phyloP scores from a whole-genome alignment of 2,797 vertebrate species.

The Darevskia mixta region DNA sequence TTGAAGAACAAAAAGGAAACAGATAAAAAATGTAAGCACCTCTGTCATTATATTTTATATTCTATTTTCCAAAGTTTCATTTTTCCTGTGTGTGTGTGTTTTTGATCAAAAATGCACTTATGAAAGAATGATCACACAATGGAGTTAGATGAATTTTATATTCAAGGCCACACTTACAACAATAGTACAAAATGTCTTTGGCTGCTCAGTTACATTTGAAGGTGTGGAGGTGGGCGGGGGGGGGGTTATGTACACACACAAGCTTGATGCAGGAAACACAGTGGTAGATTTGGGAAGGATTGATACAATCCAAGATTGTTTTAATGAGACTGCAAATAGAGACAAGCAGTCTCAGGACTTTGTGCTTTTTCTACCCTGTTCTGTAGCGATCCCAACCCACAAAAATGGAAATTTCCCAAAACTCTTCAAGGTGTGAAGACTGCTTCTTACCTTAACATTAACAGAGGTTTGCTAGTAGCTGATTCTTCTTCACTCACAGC shows the following conservation, averaged over 20 bases:
- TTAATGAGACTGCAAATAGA: background rate
- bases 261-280: background rate
- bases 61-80: conserved; percentile 8
- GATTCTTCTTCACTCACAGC: too few relatives aligned
- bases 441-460: too few relatives aligned
- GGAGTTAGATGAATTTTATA: background rate
- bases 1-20: conserved; percentile 44
- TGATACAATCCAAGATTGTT: background rate
- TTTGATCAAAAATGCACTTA: conserved; percentile 40
- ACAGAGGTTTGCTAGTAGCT: too few relatives aligned
- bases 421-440: too few relatives aligned
- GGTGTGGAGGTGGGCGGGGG: too few relatives aligned
- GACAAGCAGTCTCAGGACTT: background rate
- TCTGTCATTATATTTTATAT: background rate
- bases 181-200: background rate
- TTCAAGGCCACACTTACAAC: background rate
- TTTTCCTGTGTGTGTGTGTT: background rate
- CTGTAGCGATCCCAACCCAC: too few relatives aligned
- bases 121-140: conserved; percentile 28
- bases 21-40: conserved; percentile 42
- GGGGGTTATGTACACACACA: background rate
- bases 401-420: too few relatives aligned
- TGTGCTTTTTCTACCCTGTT: background rate
- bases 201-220: background rate
- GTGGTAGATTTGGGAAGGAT: background rate